A percentile compares a stretch with the other conserved stretches of the same genome.
Conservation (phyloP, 2,888 invertebrate genomes). For the Bellardia bayeri region DNA sequence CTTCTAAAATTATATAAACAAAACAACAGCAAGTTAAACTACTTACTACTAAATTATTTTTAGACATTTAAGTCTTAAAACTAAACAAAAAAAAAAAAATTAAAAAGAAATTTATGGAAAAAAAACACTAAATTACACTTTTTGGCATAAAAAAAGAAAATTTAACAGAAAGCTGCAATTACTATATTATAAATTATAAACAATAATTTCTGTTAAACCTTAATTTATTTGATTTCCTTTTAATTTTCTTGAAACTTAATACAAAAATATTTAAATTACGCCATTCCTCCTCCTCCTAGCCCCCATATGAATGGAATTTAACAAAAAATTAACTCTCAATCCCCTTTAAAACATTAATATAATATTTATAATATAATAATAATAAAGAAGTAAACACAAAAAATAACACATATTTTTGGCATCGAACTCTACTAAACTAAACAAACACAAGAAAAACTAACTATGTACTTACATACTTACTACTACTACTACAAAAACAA, state of each 20-base stretch:
- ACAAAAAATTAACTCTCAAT: background rate
- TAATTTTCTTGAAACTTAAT: background rate
- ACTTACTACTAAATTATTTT: slow-evolving; percentile 63
- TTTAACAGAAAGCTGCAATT: slow-evolving; percentile 30
- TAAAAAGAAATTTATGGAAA: slow-evolving; percentile 61
- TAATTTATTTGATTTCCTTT: slow-evolving; percentile 7
- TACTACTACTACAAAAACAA: slow-evolving; percentile 43
- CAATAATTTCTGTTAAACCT: slow-evolving; percentile 35
- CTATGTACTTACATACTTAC: slow-evolving; percentile 49
- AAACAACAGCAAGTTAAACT: slow-evolving; percentile 12
- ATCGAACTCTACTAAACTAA: slow-evolving; percentile 65
- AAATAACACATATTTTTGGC: slow-evolving; percentile 67
- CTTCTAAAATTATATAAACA: slow-evolving; percentile 68
- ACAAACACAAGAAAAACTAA: slow-evolving; percentile 40
- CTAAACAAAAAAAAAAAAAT: slow-evolving; percentile 44
- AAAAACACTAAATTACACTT: slow-evolving; percentile 27
- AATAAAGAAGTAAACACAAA: slow-evolving; percentile 22
- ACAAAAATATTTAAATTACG: background rate
- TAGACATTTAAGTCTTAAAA: slow-evolving; percentile 58
- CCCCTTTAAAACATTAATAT: too few species aligned
- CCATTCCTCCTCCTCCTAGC: background rate
- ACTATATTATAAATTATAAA: slow-evolving; percentile 9
- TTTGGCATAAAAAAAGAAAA: slow-evolving; percentile 51
- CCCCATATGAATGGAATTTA: background rate
- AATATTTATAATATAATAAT: background rate